A percentile compares a stretch with the other conserved stretches of the same genome.
phyloP scores from a whole-genome alignment of 2,888 invertebrate genomes.

The Anoncus sp. region DNA sequence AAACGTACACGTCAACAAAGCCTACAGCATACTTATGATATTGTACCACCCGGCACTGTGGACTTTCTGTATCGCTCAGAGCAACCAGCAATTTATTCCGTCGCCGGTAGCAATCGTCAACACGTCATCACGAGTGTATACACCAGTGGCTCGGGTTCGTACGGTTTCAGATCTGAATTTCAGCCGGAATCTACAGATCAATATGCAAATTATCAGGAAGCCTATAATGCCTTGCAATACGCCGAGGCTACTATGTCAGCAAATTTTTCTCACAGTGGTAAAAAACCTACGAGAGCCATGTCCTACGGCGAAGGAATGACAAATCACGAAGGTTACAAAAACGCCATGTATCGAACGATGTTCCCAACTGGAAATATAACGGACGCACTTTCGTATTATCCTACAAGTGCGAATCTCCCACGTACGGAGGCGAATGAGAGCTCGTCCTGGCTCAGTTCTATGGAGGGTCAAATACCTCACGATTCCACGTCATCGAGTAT shows the following conservation, averaged over 20 bases:
- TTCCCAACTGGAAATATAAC: slow-evolving; percentile 90
- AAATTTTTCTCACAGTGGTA: slow-evolving; percentile 73
- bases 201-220: slow-evolving; percentile 82
- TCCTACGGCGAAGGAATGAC: slow-evolving; percentile 84
- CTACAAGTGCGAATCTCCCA: slow-evolving; percentile 87
- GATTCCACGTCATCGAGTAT: slow-evolving; percentile 85
- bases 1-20: slow-evolving; percentile 81
- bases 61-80: slow-evolving; percentile 84
- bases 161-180: slow-evolving; percentile 85
- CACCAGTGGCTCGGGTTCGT: slow-evolving; percentile 87
- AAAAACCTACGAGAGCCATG: slow-evolving; percentile 75
- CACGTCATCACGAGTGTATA: slow-evolving; percentile 90
- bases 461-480: slow-evolving; percentile 85
- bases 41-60: slow-evolving; percentile 75
- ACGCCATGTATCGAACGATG: slow-evolving; percentile 87
- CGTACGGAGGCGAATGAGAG: slow-evolving; percentile 85
- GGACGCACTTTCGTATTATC: slow-evolving; percentile 93
- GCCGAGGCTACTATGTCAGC: slow-evolving; percentile 80
- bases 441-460: slow-evolving; percentile 85
- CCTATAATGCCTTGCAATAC: slow-evolving; percentile 82
- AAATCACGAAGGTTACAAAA: slow-evolving; percentile 88
- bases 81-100: slow-evolving; percentile 89
- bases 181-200: slow-evolving; percentile 88
- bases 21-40: slow-evolving; percentile 75
- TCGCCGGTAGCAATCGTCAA: slow-evolving; percentile 89